Evolutionary conservation across 2,113 vertebrate genomes (phyloP).

Genomic region (Polypterus bichir): DNA sequence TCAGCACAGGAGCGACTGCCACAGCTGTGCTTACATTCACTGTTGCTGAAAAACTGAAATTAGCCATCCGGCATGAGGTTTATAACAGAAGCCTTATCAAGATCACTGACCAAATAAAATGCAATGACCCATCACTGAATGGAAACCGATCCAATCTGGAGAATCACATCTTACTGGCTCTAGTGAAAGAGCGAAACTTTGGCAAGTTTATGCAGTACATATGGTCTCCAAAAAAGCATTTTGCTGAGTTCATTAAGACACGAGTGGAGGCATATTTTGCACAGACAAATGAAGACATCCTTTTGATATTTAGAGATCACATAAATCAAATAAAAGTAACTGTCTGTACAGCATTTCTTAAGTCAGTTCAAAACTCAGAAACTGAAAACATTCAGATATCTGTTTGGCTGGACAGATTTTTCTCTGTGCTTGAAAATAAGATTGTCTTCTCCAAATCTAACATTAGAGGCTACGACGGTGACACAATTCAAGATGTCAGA

Average conservation of each 20-base stretch:
- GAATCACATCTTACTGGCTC: conserved; percentile 39
- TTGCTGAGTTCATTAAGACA: conserved; percentile 27
- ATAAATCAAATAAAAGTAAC: neutral
- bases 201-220: conserved; percentile 38
- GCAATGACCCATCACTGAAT: conserved; percentile 30
- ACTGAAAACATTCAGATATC: no score
- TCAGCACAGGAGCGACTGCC: conserved; percentile 38
- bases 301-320: conserved; percentile 15
- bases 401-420: no score
- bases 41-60: conserved; percentile 44
- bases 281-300: neutral
- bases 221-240: conserved; percentile 3
- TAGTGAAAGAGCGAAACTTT: conserved; percentile 51
- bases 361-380: no score
- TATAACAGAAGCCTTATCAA: conserved; percentile 27
- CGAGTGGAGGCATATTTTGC: conserved; percentile 22
- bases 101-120: conserved; percentile 34
- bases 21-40: conserved; percentile 34
- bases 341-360: neutral
- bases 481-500: no score
- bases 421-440: no score
- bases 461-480: no score
- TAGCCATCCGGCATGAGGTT: conserved; percentile 15
- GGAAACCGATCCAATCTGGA: conserved; percentile 48
- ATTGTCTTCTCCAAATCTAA: no score